A percentile compares a stretch with the other conserved stretches of the same genome.
Conservation (phyloP, 2,797 vertebrate genomes). For the Huso huso region DNA sequence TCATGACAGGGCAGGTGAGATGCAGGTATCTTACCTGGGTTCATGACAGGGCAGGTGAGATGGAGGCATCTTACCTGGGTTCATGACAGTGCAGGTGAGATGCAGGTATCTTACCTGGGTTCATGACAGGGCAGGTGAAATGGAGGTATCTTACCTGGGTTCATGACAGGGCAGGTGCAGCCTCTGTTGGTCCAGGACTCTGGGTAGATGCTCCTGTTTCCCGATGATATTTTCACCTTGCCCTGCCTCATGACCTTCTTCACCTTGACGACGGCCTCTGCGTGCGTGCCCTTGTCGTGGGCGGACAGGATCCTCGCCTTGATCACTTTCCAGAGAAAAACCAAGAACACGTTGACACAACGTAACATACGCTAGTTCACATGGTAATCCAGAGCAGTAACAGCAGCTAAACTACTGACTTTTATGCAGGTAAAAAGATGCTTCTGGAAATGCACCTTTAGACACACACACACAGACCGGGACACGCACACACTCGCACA, state of each 20-base stretch:
- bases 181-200: constrained; percentile 83
- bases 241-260: constrained; percentile 70
- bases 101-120: constrained; percentile 42
- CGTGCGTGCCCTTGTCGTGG: constrained; percentile 83
- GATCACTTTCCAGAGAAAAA: constrained; percentile 56
- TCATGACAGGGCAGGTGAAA: constrained; percentile 52
- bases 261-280: constrained; percentile 77
- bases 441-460: not conserved
- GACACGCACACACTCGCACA: not conserved
- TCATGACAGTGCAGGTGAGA: constrained; percentile 56
- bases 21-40: constrained; percentile 42
- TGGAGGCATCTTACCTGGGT: constrained; percentile 43
- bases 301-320: constrained; percentile 79
- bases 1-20: too few relatives aligned
- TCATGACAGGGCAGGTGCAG: constrained; percentile 82
- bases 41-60: constrained; percentile 56
- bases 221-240: constrained; percentile 53
- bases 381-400: too few relatives aligned
- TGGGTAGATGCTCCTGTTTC: constrained; percentile 71
- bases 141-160: constrained; percentile 61
- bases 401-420: not conserved
- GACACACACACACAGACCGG: constrained; percentile 12
- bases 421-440: not conserved
- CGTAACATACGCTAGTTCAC: not conserved
- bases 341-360: constrained; percentile 4